Conservation (phyloP, 2,888 invertebrate species). For the Tetranychus piercei region DNA sequence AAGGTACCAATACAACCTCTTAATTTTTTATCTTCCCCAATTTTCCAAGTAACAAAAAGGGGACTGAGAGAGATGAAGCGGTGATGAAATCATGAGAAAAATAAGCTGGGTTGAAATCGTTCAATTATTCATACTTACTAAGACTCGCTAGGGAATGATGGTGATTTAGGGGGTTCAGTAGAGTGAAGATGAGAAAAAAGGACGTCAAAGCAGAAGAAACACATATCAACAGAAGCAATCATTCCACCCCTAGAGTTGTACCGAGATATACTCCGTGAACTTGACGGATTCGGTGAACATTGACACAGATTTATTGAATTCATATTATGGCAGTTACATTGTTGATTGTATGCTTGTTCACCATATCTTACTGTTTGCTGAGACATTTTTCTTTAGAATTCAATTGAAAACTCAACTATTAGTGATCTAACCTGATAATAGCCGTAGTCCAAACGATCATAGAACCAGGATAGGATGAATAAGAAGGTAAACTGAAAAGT, state of each 20-base stretch:
- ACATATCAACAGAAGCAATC: conserved; percentile 88
- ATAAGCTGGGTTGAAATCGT: background rate
- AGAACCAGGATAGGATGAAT: too few relatives aligned
- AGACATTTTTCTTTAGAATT: background rate
- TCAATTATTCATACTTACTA: conserved; percentile 49
- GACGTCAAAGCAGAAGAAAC: conserved; percentile 97
- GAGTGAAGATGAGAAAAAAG: conserved; percentile 82
- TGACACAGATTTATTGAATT: background rate
- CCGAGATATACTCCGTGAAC: background rate
- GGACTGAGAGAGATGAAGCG: conserved; percentile 45
- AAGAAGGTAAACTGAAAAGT: background rate
- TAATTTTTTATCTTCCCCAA: conserved; percentile 79
- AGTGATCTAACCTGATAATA: too few relatives aligned
- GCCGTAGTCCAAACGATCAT: too few relatives aligned
- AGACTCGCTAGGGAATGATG: conserved; percentile 80
- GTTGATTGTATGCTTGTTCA: background rate
- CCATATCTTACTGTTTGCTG: background rate
- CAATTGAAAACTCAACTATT: too few relatives aligned
- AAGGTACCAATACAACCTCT: conserved; percentile 98
- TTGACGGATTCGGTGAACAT: background rate
- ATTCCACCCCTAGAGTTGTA: conserved; percentile 4
- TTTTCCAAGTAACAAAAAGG: conserved; percentile 97
- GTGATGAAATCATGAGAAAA: background rate
- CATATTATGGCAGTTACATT: background rate
- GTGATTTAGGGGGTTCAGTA: conserved; percentile 71